phyloP scores from a whole-genome alignment of 2,113 vertebrate species.

The Menura novaehollandiae region DNA sequence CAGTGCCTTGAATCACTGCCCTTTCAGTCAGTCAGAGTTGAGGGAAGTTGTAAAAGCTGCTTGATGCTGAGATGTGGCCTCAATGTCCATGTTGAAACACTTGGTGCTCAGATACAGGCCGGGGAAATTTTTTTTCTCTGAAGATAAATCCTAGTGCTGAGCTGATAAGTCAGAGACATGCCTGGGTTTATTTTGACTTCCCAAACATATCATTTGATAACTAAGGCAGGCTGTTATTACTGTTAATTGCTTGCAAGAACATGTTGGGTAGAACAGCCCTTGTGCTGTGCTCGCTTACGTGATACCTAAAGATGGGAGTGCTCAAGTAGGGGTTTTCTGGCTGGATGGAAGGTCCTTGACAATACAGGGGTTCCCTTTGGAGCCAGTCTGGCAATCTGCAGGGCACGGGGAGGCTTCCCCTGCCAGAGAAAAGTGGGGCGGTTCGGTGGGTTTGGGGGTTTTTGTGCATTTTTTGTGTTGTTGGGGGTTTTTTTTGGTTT shows the following conservation, averaged over 20 bases:
- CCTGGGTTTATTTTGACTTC: not conserved
- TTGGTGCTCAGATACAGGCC: not conserved
- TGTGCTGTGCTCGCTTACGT: not conserved
- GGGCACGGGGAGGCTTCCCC: not conserved
- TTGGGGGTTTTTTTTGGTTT: not conserved
- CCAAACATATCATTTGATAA: not conserved
- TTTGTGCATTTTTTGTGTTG: not conserved
- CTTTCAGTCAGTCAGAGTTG: not conserved
- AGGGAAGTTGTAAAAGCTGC: not conserved
- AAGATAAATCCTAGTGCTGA: not conserved
- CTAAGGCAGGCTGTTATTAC: not conserved
- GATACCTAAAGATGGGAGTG: not conserved
- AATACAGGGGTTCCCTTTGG: fast-evolving
- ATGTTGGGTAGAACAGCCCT: not conserved
- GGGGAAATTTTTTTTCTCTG: not conserved
- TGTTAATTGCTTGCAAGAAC: not conserved
- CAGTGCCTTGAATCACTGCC: not conserved
- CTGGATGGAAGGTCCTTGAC: not conserved
- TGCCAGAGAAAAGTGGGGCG: not conserved
- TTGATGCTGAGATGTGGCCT: not conserved
- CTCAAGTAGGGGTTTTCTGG: not conserved
- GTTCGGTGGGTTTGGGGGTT: not conserved
- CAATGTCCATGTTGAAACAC: not conserved
- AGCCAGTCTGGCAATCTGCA: not conserved
- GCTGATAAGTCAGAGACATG: not conserved